phyloP scores from a whole-genome alignment of 92 coral and sea anemone genomes.

The Porites divaricata region DNA sequence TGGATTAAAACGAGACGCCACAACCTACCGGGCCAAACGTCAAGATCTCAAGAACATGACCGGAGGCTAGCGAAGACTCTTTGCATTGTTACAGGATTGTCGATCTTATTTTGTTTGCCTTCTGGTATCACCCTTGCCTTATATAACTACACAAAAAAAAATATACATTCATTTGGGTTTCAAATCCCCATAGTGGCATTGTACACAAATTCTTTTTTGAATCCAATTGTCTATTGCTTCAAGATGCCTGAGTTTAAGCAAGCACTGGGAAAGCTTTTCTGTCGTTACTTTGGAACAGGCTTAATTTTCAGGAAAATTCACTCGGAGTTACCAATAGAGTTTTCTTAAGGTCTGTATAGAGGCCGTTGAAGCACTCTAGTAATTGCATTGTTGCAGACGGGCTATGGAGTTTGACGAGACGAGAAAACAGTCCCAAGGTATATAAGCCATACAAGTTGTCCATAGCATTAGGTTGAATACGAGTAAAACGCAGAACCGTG shows the following conservation, averaged over 20 bases:
- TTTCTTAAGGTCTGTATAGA: neutral
- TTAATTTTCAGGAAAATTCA: neutral
- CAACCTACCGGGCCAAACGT: neutral
- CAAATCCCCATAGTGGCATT: neutral
- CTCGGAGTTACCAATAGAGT: neutral
- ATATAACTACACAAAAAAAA: neutral
- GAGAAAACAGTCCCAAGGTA: too few species aligned
- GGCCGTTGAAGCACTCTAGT: neutral
- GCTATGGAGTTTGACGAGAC: too few species aligned
- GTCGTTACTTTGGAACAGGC: neutral
- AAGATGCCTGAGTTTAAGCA: slow-evolving; percentile 29
- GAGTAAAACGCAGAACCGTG: too few species aligned
- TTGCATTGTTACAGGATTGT: slow-evolving; percentile 15
- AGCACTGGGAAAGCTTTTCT: slow-evolving; percentile 2
- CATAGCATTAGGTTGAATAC: too few species aligned
- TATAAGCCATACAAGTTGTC: too few species aligned
- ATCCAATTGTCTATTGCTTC: slow-evolving; percentile 23
- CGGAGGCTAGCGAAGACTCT: slow-evolving; percentile 20
- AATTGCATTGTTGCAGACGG: too few species aligned
- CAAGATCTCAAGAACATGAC: neutral
- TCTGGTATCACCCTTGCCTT: neutral
- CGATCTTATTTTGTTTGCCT: slow-evolving; percentile 1
- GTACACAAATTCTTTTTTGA: slow-evolving; percentile 17
- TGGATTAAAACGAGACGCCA: slow-evolving; percentile 20
- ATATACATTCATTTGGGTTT: slow-evolving; percentile 8